phyloP scores from a whole-genome alignment of 2,113 vertebrate species.

The Heterocephalus glaber region DNA sequence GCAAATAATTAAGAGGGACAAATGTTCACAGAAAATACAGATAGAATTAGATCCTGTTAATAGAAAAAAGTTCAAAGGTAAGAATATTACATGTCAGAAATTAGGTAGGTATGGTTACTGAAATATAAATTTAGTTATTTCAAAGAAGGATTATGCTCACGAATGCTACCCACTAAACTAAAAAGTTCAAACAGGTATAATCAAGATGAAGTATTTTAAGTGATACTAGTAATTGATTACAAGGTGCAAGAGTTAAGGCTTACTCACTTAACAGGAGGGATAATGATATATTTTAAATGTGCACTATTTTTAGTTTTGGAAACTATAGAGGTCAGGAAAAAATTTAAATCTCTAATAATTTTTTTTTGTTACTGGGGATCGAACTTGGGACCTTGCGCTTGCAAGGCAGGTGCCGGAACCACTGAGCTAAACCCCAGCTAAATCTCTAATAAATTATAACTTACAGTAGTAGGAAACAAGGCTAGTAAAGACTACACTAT shows the following conservation, averaged over 20 bases:
- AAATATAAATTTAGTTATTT: slow-evolving; percentile 20
- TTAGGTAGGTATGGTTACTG: neutral
- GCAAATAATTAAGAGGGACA: neutral
- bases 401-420: too few relatives aligned
- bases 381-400: too few relatives aligned
- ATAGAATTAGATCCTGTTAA: slow-evolving; percentile 27
- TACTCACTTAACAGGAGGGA: neutral
- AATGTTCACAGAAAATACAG: neutral
- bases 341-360: too few relatives aligned
- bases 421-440: too few relatives aligned
- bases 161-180: neutral
- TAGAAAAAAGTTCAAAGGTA: neutral
- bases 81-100: neutral
- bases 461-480: neutral
- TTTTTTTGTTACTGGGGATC: too few relatives aligned
- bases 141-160: neutral
- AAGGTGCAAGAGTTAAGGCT: neutral
- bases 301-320: neutral
- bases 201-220: neutral
- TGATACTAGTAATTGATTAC: neutral
- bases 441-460: neutral
- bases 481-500: neutral
- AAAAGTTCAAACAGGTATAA: slow-evolving; percentile 16
- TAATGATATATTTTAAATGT: neutral
- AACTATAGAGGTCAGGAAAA: neutral